Conservation (phyloP, 2,888 invertebrate species). For the Seira sanloemensis region DNA sequence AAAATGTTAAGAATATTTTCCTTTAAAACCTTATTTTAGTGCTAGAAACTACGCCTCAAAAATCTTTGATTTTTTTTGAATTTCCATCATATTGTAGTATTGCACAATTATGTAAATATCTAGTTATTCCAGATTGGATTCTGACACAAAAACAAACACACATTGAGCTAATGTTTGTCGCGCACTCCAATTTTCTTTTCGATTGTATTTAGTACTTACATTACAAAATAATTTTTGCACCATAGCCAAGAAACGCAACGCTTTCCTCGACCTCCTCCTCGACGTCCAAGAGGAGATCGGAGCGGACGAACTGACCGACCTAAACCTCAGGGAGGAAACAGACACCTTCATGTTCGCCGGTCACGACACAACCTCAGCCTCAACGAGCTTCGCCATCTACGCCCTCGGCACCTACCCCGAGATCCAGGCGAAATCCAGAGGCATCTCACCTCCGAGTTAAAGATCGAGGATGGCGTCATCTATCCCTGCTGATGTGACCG, state of each 20-base stretch:
- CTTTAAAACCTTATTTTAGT: too few species aligned
- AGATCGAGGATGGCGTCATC: slow-evolving; percentile 67
- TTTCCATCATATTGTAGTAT: too few species aligned
- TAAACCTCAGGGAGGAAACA: slow-evolving; percentile 76
- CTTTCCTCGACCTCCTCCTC: slow-evolving; percentile 79
- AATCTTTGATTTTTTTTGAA: too few species aligned
- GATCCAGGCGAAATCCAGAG: slow-evolving; percentile 73
- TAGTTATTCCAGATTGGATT: too few species aligned
- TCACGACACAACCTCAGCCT: slow-evolving; percentile 73
- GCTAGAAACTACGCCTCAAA: too few species aligned
- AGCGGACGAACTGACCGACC: slow-evolving; percentile 72
- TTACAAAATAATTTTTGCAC: too few species aligned
- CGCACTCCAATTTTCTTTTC: too few species aligned
- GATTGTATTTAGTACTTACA: too few species aligned
- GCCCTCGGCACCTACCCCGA: slow-evolving; percentile 70
- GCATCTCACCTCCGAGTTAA: slow-evolving; percentile 74
- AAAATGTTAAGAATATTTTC: too few species aligned
- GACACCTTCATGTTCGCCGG: slow-evolving; percentile 75
- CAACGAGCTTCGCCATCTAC: slow-evolving; percentile 69
- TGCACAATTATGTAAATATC: too few species aligned
- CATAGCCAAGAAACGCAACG: slow-evolving; percentile 75
- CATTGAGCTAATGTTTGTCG: too few species aligned
- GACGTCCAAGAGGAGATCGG: slow-evolving; percentile 77
- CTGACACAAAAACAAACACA: too few species aligned
- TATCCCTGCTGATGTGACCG: slow-evolving; percentile 50